Conservation (phyloP, 2,113 vertebrate genomes). For the Amphiprion percula region DNA sequence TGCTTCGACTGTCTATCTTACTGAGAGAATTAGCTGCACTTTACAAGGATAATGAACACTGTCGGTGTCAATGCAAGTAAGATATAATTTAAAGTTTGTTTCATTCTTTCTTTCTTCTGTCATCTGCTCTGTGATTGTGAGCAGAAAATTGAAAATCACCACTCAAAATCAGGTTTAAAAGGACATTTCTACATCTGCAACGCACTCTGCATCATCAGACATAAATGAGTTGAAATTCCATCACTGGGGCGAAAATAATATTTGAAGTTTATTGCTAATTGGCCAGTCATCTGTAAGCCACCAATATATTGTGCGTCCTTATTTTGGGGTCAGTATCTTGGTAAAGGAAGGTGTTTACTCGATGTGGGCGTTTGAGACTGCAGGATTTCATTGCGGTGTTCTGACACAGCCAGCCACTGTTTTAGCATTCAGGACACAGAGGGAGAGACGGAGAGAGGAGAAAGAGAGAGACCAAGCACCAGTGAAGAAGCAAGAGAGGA, state of each 20-base stretch:
- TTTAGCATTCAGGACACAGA: slow-evolving; percentile 79
- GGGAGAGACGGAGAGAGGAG: slow-evolving; percentile 49
- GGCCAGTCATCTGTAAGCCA: background rate
- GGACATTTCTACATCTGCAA: background rate
- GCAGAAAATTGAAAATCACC: background rate
- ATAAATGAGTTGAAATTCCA: background rate
- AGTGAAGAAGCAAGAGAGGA: slow-evolving; percentile 71
- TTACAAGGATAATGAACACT: background rate
- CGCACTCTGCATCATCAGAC: background rate
- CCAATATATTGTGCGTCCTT: background rate
- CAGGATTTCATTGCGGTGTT: slow-evolving; percentile 74
- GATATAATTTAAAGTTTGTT: background rate
- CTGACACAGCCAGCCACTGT: slow-evolving; percentile 64
- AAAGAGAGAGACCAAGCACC: slow-evolving; percentile 42
- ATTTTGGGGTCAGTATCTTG: slow-evolving; percentile 9
- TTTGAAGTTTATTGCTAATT: background rate
- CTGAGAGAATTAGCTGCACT: background rate
- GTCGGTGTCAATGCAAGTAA: background rate
- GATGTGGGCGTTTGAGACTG: slow-evolving; percentile 62
- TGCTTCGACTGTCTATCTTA: background rate
- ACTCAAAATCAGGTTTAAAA: background rate
- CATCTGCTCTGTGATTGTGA: background rate
- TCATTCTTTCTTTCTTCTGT: background rate
- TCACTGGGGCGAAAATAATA: background rate
- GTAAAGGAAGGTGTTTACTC: slow-evolving; percentile 46